Percentiles rank a stretch among this genome's conserved stretches.
These are phyloP conservation scores for Brachyopa scutellaris DNA, from an alignment of 2,888 invertebrate species.

Conservation along the genomic window DNA sequence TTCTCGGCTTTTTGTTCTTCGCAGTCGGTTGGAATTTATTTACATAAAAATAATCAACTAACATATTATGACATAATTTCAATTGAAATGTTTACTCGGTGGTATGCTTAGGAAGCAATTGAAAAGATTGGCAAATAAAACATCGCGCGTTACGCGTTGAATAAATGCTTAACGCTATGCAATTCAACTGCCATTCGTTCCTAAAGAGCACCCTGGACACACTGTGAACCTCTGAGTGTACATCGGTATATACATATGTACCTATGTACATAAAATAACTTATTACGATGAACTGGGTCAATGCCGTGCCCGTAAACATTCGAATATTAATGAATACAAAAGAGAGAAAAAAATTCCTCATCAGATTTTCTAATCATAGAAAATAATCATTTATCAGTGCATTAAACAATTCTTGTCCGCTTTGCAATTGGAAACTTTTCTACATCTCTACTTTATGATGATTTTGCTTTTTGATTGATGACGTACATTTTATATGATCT, in stretches of 20 bases:
- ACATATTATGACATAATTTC: slow-evolving; percentile 32
- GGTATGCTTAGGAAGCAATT: slow-evolving; percentile 30
- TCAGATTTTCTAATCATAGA: too few relatives aligned
- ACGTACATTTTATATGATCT: too few relatives aligned
- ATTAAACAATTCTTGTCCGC: too few relatives aligned
- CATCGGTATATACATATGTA: too few relatives aligned
- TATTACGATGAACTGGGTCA: slow-evolving; percentile 38
- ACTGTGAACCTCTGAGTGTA: neutral
- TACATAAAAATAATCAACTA: neutral
- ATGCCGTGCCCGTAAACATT: slow-evolving; percentile 39
- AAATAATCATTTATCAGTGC: too few relatives aligned
- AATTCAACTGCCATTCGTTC: neutral
- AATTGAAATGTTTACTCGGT: slow-evolving; percentile 38
- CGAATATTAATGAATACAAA: slow-evolving; percentile 31
- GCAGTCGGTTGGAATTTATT: neutral
- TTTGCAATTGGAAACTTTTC: too few relatives aligned
- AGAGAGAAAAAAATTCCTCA: neutral
- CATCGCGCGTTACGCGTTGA: neutral
- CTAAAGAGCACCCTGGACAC: neutral
- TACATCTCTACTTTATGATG: too few relatives aligned
- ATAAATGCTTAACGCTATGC: neutral
- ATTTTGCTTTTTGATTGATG: too few relatives aligned
- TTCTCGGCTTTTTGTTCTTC: neutral
- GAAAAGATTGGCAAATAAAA: slow-evolving; percentile 8
- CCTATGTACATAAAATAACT: slow-evolving; percentile 35